These are phyloP conservation scores for Labrus mixtus DNA, from an alignment of 2,113 vertebrate species.

Conservation along the genomic window DNA sequence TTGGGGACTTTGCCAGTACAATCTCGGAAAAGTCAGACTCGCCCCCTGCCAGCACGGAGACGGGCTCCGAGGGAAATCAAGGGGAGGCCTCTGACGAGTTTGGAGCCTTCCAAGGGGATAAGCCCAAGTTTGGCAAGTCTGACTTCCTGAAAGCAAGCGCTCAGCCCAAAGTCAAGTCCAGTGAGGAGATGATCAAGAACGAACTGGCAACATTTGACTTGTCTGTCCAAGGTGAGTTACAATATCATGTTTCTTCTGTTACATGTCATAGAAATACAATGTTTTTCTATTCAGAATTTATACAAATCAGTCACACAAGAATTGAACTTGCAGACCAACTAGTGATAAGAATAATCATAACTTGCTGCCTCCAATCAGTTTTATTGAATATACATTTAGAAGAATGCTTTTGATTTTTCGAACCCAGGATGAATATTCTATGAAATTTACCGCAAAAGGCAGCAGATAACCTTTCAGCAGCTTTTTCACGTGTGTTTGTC, in stretches of 20 bases:
- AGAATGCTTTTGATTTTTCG: not conserved
- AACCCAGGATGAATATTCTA: not conserved
- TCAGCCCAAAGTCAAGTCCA: conserved; percentile 96
- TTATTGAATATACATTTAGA: not conserved
- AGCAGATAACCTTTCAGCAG: too few species aligned
- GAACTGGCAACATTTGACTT: conserved; percentile 98
- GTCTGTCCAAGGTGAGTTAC: conserved; percentile 94
- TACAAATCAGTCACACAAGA: not conserved
- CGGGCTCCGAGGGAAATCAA: conserved; percentile 51
- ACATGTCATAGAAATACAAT: not conserved
- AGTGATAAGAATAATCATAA: too few species aligned
- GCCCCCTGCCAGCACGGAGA: conserved; percentile 46
- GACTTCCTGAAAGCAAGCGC: conserved; percentile 96
- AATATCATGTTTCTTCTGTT: not conserved
- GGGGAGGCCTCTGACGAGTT: conserved; percentile 89
- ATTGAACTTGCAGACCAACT: not conserved
- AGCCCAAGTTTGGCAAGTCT: conserved; percentile 97
- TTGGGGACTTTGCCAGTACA: conserved; percentile 88
- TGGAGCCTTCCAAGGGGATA: conserved; percentile 94
- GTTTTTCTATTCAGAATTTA: too few species aligned
- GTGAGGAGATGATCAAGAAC: conserved; percentile 98
- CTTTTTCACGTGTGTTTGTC: too few species aligned
- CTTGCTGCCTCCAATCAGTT: not conserved
- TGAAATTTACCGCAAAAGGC: too few species aligned
- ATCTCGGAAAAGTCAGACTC: conserved; percentile 80